Evolutionary conservation across 2,797 vertebrate species (phyloP).

Genomic region (Stomatorhinus walkeri): DNA sequence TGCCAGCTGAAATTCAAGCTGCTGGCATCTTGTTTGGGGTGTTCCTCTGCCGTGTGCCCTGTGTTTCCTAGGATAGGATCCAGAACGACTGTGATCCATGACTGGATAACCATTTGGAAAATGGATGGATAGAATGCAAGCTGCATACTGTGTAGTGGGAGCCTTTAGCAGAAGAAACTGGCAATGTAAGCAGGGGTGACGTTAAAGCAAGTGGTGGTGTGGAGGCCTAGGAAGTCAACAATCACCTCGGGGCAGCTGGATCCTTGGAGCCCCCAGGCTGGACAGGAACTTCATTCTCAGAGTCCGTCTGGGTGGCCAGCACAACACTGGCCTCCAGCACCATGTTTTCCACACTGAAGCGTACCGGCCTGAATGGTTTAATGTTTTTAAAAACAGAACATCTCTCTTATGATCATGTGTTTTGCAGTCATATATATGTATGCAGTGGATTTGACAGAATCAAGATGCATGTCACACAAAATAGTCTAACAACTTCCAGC

Average conservation of each 20-base stretch:
- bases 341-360: constrained; percentile 72
- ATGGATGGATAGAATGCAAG: background rate
- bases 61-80: background rate
- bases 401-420: background rate
- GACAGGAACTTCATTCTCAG: constrained; percentile 41
- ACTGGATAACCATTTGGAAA: background rate
- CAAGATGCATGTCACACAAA: background rate
- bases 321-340: constrained; percentile 76
- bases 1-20: background rate
- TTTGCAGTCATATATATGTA: background rate
- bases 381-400: background rate
- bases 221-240: background rate
- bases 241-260: constrained; percentile 40
- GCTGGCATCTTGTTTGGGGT: background rate
- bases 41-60: background rate
- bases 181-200: background rate
- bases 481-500: background rate
- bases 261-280: constrained; percentile 33
- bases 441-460: background rate
- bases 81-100: background rate
- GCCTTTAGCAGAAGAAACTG: background rate
- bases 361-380: constrained; percentile 66
- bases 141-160: background rate
- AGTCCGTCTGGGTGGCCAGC: constrained; percentile 71
- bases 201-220: background rate